Conservation (phyloP, 2,113 vertebrate genomes). For the Chinchilla lanigera region DNA sequence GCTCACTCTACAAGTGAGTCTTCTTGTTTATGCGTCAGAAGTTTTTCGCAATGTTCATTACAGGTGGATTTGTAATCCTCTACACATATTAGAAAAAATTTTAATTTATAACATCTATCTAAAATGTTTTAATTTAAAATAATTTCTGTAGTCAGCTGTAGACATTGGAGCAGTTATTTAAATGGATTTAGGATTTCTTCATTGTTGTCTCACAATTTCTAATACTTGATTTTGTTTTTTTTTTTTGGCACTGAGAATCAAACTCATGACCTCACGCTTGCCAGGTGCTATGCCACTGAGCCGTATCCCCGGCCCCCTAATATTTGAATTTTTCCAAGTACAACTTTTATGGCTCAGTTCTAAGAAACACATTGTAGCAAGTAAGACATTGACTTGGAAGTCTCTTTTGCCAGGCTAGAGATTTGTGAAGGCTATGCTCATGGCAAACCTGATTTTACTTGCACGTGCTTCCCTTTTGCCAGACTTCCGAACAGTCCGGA, state of each 20-base stretch:
- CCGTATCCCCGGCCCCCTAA: background rate
- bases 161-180: conserved; percentile 33
- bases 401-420: background rate
- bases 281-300: no score
- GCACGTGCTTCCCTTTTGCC: background rate
- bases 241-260: no score
- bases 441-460: background rate
- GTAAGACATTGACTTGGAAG: background rate
- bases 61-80: background rate
- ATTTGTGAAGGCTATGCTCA: conserved; percentile 47
- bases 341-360: background rate
- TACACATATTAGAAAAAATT: conserved; percentile 7
- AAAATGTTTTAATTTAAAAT: conserved; percentile 37
- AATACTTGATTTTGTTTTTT: background rate
- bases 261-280: no score
- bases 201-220: background rate
- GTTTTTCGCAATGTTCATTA: conserved; percentile 47
- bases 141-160: conserved; percentile 4
- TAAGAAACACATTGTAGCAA: conserved; percentile 17
- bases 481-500: background rate
- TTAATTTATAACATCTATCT: conserved; percentile 11
- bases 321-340: conserved; percentile 8
- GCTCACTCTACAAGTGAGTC: background rate
- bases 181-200: conserved; percentile 32
- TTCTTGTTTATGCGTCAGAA: background rate